Percentiles rank a stretch among this genome's conserved stretches.
Evolutionary conservation across 2,113 vertebrate genomes (phyloP).

Genomic region (Cyanoramphus novaezelandiae): DNA sequence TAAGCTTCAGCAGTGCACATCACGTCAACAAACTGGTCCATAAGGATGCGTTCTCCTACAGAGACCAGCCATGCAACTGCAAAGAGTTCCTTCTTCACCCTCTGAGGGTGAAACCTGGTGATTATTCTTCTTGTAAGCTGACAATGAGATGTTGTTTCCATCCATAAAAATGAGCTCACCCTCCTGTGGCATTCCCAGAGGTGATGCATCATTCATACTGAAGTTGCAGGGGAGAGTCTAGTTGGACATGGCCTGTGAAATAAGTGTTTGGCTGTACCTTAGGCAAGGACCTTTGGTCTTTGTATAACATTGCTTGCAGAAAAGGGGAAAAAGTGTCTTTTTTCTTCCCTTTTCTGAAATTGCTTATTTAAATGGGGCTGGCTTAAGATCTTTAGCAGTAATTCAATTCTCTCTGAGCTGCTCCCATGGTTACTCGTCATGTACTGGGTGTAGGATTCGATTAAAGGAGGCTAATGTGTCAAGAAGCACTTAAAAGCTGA

Average conservation of each 20-base stretch:
- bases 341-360: not conserved
- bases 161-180: not conserved
- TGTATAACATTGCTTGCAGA: not conserved
- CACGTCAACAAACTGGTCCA: not conserved
- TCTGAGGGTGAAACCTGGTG: not conserved
- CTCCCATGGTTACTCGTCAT: not conserved
- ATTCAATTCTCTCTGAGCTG: not conserved
- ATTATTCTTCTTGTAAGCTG: not conserved
- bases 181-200: not conserved
- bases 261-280: not conserved
- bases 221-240: not conserved
- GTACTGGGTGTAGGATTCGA: not conserved
- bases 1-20: not conserved
- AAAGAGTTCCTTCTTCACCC: not conserved
- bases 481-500: not conserved
- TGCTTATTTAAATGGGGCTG: not conserved
- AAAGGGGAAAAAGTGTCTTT: not conserved
- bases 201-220: not conserved
- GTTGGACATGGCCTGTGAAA: not conserved
- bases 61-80: accelerated
- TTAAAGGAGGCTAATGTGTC: not conserved
- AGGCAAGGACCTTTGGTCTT: not conserved
- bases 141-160: not conserved
- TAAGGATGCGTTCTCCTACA: not conserved
- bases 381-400: not conserved